Conservation (phyloP, 2,888 invertebrate species). For the Lypha dubia region DNA sequence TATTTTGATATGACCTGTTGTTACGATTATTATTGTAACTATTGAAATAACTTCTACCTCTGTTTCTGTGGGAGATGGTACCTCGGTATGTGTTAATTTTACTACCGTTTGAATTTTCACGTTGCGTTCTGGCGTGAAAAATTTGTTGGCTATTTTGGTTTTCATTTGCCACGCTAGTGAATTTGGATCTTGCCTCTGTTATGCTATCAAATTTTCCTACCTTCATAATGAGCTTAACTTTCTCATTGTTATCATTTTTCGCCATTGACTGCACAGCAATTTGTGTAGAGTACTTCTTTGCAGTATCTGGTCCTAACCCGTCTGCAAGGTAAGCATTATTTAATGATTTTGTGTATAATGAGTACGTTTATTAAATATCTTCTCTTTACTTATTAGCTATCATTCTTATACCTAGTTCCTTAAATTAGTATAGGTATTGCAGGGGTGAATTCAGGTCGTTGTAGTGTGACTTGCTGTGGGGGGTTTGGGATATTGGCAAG, state of each 20-base stretch:
- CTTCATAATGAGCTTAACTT: background rate
- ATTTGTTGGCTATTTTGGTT: background rate
- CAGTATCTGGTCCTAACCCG: background rate
- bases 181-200: background rate
- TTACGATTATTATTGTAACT: background rate
- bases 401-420: no score
- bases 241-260: conserved; percentile 1
- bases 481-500: no score
- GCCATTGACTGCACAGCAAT: conserved; percentile 15
- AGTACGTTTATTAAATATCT: no score
- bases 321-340: background rate
- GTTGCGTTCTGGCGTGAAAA: background rate
- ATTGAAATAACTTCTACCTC: background rate
- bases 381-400: no score
- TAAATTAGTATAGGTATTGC: no score
- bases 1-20: background rate
- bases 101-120: background rate
- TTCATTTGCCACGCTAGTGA: background rate
- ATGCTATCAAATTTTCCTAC: background rate
- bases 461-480: no score
- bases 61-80: background rate
- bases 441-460: no score
- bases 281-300: conserved; percentile 2
- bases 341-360: background rate
- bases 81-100: background rate